Base-by-base conservation (phyloP, 2,113 vertebrate species). In the Melospiza melodia region DNA sequence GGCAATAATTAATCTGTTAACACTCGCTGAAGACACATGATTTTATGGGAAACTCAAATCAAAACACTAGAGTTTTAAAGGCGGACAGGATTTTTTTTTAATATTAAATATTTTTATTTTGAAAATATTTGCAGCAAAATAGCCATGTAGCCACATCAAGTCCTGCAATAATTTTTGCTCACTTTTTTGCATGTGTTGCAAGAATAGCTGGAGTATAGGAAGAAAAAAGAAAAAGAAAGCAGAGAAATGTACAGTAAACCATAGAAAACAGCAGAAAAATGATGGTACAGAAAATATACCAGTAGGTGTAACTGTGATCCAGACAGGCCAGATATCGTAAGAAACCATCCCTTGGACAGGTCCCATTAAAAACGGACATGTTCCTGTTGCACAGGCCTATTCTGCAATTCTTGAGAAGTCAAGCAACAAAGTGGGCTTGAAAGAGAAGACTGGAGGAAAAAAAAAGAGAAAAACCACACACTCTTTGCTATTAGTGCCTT, bases 21-120 rank as follows among this genome's bases (percentile, higher is more conserved):
- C 12, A 75, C 75, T 49, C 63, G 62, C 91, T 84, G 92, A 94
- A 94, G 83, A 89, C 71, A 24, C 1, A 4, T 22, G 4, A 84
- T 90, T 97, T 97, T 96, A 96, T 87, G 68, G 81, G 82, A 94
- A 93, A 94, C 69, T 96, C 92, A 97, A 95, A 96, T 96, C 94
- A 97, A 84, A 87, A 69, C 49, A 51, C 52, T 93, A 80, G 1
- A 51, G 33, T 92, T 96, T 97, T 89, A 79, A 91, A 95, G 81
- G 75, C 52, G 49, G 89, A 93, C 46, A 51, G 46, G 74, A 80
- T 63, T 72, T 21, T 21, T 78, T 94, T 87, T 62, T 28, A 33
- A 77, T 46, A 74, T 74, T 75, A 67, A 54, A 80, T 17, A 68
- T 22, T 24, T 90, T 69, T 58, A 23, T 43, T 89, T 89, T 75